Base-by-base conservation (phyloP, 1,140 invertebrate genomes). In the Sweltsa coloradensis region DNA sequence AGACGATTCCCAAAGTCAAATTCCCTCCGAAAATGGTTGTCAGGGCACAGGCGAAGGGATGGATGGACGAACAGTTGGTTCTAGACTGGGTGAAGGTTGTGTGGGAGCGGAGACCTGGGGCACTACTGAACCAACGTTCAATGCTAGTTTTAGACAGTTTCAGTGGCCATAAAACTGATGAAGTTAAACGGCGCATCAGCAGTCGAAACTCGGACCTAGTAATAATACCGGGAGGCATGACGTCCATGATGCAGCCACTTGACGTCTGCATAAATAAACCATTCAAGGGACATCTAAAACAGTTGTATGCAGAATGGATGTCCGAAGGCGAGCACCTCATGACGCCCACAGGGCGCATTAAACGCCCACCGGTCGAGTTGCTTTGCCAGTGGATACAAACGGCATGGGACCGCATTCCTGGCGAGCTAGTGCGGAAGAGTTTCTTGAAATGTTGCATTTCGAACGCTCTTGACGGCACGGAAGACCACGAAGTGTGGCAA, bases 211-310 rank as follows among this genome's bases (percentile, higher is more conserved):
- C 41, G 6, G 50, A 51, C 34, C 39, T 49, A 16, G 34, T 51
- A 11, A 25, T 45, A 11, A 51, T 58, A 9, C 56, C 57, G 6
- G 56, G 47, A 25, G 55, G 53, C 7, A 43, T 57, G 23, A 62
- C 52, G 9, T 41, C 34, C 5, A 43, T 53, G 16, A 39, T 62
- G 2, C 61, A 65, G 34, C 57, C 56, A n/a, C n/a, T n/a, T 47
- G 57, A 61, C 47, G 51, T 64, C 16, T 45, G 36, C 11, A 45
- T 59, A 16, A 60, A 61, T 37, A 49, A 49, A 16, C 45, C 50
- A 6, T 58, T 62, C 44, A 62, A 62, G 42, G 36, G 11, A 13
- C 42, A 44, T 13, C 11, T 24, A 26, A 9, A 44, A 27, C 26
- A 26, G 26, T 26, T 26, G 19, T 26, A 44, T 26, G 14, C 26